A percentile compares a stretch with the other conserved stretches of the same genome.
These are phyloP conservation scores for Carettochelys insculpta DNA, from an alignment of 2,113 vertebrate genomes.

Conservation along the genomic window DNA sequence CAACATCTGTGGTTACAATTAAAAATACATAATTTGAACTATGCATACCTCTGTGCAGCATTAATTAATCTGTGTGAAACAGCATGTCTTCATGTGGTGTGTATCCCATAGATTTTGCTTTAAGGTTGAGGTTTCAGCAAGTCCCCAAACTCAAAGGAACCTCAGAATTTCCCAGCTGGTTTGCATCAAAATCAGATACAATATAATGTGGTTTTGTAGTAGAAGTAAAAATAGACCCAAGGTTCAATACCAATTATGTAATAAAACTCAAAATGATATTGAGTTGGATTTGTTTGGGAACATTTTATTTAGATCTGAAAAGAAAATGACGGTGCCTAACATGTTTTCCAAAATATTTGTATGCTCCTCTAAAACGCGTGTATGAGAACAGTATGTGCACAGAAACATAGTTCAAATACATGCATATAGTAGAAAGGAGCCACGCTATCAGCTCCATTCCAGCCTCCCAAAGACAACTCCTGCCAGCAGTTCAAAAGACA, in stretches of 20 bases:
- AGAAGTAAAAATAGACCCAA: neutral
- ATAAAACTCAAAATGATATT: neutral
- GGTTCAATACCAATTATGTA: neutral
- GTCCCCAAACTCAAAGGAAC: neutral
- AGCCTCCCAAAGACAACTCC: neutral
- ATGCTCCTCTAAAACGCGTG: neutral
- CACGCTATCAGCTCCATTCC: neutral
- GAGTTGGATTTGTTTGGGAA: neutral
- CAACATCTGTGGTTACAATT: neutral
- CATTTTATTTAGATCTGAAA: neutral
- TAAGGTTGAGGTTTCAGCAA: neutral
- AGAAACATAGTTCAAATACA: neutral
- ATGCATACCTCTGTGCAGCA: neutral
- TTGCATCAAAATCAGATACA: neutral
- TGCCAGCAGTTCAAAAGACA: neutral
- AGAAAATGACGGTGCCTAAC: neutral
- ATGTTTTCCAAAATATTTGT: neutral
- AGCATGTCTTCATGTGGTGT: neutral
- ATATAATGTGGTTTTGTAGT: neutral
- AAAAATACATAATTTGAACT: neutral
- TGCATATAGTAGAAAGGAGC: neutral
- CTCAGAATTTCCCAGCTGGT: neutral
- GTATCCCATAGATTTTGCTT: neutral
- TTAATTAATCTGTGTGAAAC: neutral
- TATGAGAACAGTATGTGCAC: neutral